Evolutionary conservation across 2,888 invertebrate genomes (phyloP).

Genomic region (Tinea pellionella): DNA sequence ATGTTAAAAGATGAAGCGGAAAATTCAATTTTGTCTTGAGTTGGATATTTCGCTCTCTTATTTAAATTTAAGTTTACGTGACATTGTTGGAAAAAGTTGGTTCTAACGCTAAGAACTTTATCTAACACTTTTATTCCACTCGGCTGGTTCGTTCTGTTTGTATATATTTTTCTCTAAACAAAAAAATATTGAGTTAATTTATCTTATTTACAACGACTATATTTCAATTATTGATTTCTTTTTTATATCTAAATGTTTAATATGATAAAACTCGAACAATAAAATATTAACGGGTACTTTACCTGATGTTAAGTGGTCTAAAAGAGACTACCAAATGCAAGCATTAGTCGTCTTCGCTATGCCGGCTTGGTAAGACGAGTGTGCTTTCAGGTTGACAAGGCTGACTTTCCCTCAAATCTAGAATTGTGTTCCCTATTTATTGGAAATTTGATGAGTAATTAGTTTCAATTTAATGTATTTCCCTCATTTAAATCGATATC

Average conservation of each 20-base stretch:
- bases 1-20: slow-evolving; percentile 3
- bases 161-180: not conserved
- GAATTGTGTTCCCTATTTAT: not conserved
- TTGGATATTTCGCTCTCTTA: slow-evolving; percentile 11
- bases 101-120: not conserved
- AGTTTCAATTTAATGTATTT: not conserved
- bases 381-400: too few species aligned
- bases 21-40: slow-evolving; percentile 12
- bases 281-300: too few species aligned
- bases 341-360: too few species aligned
- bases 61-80: slow-evolving; percentile 13
- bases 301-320: too few species aligned
- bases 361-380: too few species aligned
- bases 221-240: too few species aligned
- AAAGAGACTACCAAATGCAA: too few species aligned
- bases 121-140: not conserved
- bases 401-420: too few species aligned
- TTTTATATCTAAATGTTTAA: too few species aligned
- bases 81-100: not conserved
- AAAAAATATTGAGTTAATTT: not conserved
- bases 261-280: too few species aligned
- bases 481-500: not conserved
- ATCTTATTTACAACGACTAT: not conserved
- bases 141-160: not conserved
- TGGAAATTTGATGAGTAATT: not conserved